Base-by-base conservation (phyloP, 2,797 vertebrate genomes). In the Gymnopithys bicolor region DNA sequence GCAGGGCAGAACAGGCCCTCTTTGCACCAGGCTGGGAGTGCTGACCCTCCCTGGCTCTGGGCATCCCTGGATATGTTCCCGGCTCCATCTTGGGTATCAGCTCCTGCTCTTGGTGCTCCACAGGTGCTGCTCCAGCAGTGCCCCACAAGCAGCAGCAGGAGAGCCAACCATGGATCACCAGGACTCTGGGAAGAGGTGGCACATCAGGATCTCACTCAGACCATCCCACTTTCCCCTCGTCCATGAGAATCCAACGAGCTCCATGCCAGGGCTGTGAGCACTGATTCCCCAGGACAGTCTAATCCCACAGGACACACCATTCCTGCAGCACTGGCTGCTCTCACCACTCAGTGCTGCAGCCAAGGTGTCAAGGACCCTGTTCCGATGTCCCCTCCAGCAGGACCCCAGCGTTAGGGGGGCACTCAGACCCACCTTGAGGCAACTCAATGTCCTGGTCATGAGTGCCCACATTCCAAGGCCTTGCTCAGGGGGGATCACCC, bases 241-340 rank as follows among this genome's bases (percentile, higher is more conserved):
- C 30, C 53, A 21, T 53, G 15, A 8, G 24, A 76, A 1, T 32
- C 37, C 39, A 0, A 21, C 1, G 13, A 32, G 19, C 24, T 49
- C 53, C 1, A 0, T 46, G 63, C 39, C 39, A 41, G 15, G 39
- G 39, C 39, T 41, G 39, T 41, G 39, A 14, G 39, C 39, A 30
- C 58, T 5, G 13, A 39, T 28, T 7, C 58, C 58, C 24, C 11
- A 4, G 58, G 58, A 27, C 58, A 59, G 33, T 7, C 28, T 1
- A 0, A 13, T 13, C 55, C 79, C 37, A 0, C 0, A 1, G 73
- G 8, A 39, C 1, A 2, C 37, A 2, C 13, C 0, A 0, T 16
- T 37, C 55, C 48, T 9, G 48, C 9, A 25, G n/a, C 43, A 4
- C 52, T 13, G 43, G 49, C 2, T 13, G 39, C 41, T 58, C 22